phyloP scores from a whole-genome alignment of 1,140 invertebrate species.

The Eurosta solidaginis region DNA sequence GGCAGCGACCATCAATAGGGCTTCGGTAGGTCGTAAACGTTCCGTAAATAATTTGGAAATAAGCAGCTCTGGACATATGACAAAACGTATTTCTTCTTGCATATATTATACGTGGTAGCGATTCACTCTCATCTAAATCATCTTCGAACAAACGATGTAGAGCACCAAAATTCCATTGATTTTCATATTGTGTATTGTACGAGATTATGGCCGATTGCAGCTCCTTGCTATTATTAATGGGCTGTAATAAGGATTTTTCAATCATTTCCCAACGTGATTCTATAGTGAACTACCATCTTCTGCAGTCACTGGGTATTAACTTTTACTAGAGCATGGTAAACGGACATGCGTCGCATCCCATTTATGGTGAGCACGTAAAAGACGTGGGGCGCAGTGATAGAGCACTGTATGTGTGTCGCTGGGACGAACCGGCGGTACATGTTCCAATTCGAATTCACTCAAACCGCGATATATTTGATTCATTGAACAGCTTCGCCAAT shows the following conservation, averaged over 20 bases:
- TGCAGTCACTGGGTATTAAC: constrained; percentile 73
- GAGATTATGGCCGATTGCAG: constrained; percentile 75
- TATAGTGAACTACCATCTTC: constrained; percentile 64
- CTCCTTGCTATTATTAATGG: constrained; percentile 70
- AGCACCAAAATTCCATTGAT: constrained; percentile 72
- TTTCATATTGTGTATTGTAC: constrained; percentile 76
- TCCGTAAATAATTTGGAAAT: constrained; percentile 88
- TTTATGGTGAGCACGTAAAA: constrained; percentile 67
- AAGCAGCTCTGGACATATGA: constrained; percentile 94
- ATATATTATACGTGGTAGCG: constrained; percentile 82
- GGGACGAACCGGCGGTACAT: constrained; percentile 44
- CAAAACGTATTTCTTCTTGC: constrained; percentile 97
- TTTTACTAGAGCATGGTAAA: constrained; percentile 80
- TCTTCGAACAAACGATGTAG: constrained; percentile 77
- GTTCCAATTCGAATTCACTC: constrained; percentile 53
- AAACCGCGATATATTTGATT: constrained; percentile 54
- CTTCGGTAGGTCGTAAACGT: constrained; percentile 79
- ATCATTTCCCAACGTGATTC: constrained; percentile 80
- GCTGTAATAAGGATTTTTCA: constrained; percentile 68
- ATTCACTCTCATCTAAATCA: constrained; percentile 72
- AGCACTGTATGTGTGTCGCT: constrained; percentile 62
- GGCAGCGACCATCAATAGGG: constrained; percentile 80
- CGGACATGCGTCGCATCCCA: constrained; percentile 84
- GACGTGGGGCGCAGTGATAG: constrained; percentile 67
- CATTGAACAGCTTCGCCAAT: constrained; percentile 58